Conservation (phyloP, 2,797 vertebrate species). For the Clarias pachynema region DNA sequence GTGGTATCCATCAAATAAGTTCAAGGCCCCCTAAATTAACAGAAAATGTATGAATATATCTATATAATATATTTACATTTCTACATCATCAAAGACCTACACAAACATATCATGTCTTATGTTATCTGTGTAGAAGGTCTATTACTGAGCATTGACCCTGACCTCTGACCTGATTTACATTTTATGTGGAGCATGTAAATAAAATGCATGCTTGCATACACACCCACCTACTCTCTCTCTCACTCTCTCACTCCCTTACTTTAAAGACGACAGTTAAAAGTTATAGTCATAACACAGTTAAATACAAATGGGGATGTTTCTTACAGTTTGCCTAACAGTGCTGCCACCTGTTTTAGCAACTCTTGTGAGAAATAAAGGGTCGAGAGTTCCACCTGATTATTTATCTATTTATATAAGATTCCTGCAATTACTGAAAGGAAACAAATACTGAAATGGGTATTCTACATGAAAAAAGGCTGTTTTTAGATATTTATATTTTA, state of each 20-base stretch:
- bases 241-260: background rate
- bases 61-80: background rate
- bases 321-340: conserved; percentile 39
- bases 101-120: background rate
- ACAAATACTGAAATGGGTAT: background rate
- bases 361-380: conserved; percentile 20
- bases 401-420: conserved; percentile 2
- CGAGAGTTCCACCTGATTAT: conserved; percentile 13
- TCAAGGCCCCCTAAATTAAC: too few species aligned
- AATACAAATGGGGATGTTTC: conserved; percentile 42
- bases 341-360: conserved; percentile 43
- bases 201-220: background rate
- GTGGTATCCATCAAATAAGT: too few species aligned
- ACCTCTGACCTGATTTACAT: conserved; percentile 3
- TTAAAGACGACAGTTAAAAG: background rate
- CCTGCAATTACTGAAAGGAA: background rate
- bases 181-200: conserved; percentile 14
- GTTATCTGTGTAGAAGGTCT: background rate
- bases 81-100: background rate
- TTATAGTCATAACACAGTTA: conserved; percentile 13
- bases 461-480: background rate
- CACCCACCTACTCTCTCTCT: background rate
- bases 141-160: background rate
- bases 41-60: background rate
- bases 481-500: background rate